Evolutionary conservation across 2,888 invertebrate genomes (phyloP).

Genomic region (Altica lythri): DNA sequence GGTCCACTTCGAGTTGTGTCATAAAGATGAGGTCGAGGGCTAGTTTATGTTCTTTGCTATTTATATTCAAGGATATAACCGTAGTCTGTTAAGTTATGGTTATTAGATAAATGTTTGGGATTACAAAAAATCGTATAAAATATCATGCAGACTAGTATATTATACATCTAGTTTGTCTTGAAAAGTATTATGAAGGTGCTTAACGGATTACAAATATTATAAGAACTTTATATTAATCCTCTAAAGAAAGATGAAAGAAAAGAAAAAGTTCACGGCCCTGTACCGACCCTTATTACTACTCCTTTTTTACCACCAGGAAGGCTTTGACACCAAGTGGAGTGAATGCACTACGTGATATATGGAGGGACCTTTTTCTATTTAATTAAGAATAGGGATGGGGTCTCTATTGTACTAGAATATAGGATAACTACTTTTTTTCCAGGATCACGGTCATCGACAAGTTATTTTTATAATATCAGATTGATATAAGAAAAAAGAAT

Average conservation of each 20-base stretch:
- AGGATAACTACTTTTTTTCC: slow-evolving; percentile 9
- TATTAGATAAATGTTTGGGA: slow-evolving; percentile 1
- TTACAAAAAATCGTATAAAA: too few species aligned
- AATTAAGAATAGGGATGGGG: slow-evolving; percentile 9
- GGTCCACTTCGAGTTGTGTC: slow-evolving; percentile 13
- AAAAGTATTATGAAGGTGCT: too few species aligned
- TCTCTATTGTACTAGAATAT: slow-evolving; percentile 5
- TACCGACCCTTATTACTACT: slow-evolving; percentile 11
- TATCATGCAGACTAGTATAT: too few species aligned
- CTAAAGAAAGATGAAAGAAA: neutral
- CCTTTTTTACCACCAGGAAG: slow-evolving; percentile 7
- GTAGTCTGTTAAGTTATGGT: slow-evolving; percentile 6
- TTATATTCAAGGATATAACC: slow-evolving; percentile 10
- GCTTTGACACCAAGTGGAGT: slow-evolving; percentile 13
- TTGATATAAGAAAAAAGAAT: too few species aligned
- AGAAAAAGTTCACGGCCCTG: slow-evolving; percentile 12
- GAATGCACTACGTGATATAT: slow-evolving; percentile 17
- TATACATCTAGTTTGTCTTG: too few species aligned
- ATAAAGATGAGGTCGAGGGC: slow-evolving; percentile 16
- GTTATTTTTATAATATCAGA: too few species aligned
- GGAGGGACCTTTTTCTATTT: slow-evolving; percentile 13
- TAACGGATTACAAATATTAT: too few species aligned
- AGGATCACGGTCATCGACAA: neutral
- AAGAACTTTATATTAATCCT: too few species aligned
- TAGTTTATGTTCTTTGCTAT: slow-evolving; percentile 15